These are phyloP conservation scores for Trimorus sp. DNA, from an alignment of 2,888 invertebrate genomes.

Conservation along the genomic window DNA sequence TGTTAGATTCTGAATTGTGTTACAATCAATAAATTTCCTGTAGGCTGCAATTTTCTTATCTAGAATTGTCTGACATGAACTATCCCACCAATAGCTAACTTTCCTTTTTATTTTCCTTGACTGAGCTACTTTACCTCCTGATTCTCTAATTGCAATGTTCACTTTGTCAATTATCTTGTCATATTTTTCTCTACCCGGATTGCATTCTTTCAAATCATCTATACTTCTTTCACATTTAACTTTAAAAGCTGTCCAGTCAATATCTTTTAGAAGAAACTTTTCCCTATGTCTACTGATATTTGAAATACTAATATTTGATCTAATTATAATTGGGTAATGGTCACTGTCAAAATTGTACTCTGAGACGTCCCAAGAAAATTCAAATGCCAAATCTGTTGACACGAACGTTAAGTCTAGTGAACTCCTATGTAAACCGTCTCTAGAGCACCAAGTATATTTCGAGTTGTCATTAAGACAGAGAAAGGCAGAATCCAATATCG, in stretches of 20 bases:
- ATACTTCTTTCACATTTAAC: no score
- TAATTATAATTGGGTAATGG: background rate
- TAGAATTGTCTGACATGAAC: conserved; percentile 2
- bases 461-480: no score
- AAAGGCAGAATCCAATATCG: background rate
- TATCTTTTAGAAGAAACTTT: no score
- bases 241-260: no score
- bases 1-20: no score
- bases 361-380: no score
- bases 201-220: no score
- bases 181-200: background rate
- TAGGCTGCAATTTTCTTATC: background rate
- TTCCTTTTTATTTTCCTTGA: background rate
- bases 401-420: background rate
- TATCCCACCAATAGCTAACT: conserved; percentile 8
- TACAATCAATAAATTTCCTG: background rate
- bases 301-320: no score
- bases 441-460: background rate
- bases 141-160: background rate
- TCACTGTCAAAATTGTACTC: background rate
- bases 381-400: background rate
- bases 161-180: background rate
- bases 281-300: no score
- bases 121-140: background rate
- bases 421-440: conserved; percentile 7